Base-by-base conservation (phyloP, 2,888 invertebrate genomes). In the Rotaria magnacalcarata region DNA sequence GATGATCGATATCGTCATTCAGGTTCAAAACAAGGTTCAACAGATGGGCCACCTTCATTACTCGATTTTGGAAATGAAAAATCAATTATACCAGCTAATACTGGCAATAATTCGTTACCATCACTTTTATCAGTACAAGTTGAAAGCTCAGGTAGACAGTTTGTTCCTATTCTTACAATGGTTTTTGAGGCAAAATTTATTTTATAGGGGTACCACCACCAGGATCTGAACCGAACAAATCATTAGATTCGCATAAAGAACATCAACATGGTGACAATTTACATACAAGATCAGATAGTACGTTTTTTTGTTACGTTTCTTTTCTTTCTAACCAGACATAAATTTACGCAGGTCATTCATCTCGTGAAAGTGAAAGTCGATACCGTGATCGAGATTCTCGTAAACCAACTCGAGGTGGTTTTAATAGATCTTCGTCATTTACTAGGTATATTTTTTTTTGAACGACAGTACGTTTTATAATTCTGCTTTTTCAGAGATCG, bases 1-100 rank as follows among this genome's bases (percentile, higher is more conserved):
- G 80, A 80, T 80, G 80, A 80, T 80, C 43, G n/a, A n/a, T 41
- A 47, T n/a, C 80, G 47, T n/a, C 47, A 43, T 34, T 34, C 16
- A 41, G 67, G 67, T 19, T 27, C 16, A 16, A 67, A 41, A 67
- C 34, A 34, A 67, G 34, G 34, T 67, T 16, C 16, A 34, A 34
- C 16, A 16, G 67, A 67, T 11, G 67, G 34, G 8, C 67, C 67
- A 67, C 67, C 67, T 67, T 14, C 67, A 19, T 67, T 67, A 34
- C 67, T 67, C 7, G 67, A 67, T 67, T 67, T 67, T 34, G 19
- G 19, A 16, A 67, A 6, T 67, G 67, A 67, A 67, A 67, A 67
- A 67, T 14, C 67, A 41, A 34, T 16, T 34, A 7, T 67, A 34
- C 16, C 67, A 27, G 16, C 67, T 2, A 67, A 67, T 67, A 19